Percentiles rank a stretch among this genome's conserved stretches.
Conservation (phyloP, 2,113 vertebrate genomes). For the Neodon shergylaensis region DNA sequence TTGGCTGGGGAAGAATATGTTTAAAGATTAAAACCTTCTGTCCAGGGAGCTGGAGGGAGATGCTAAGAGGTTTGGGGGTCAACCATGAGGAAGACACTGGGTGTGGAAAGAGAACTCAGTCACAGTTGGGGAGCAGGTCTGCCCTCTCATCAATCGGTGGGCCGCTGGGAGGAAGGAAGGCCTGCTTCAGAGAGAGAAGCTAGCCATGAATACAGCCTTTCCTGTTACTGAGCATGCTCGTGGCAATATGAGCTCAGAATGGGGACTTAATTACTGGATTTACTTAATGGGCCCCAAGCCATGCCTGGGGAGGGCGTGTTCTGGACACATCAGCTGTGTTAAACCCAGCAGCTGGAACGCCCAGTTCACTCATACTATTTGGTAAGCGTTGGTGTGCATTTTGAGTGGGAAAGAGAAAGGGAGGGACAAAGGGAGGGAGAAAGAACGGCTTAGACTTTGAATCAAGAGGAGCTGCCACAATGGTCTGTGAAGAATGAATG, state of each 20-base stretch:
- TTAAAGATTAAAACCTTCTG: slow-evolving; percentile 44
- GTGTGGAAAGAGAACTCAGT: background rate
- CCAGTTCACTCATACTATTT: background rate
- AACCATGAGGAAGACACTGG: background rate
- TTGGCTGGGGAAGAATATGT: slow-evolving; percentile 54
- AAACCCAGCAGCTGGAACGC: slow-evolving; percentile 44
- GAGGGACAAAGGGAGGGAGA: background rate
- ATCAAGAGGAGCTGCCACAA: background rate
- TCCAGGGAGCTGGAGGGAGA: background rate
- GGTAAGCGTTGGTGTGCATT: background rate
- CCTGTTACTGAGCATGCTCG: background rate
- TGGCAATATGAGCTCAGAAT: slow-evolving; percentile 53
- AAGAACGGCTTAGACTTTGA: background rate
- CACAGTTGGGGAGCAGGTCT: background rate
- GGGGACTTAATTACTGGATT: slow-evolving; percentile 69
- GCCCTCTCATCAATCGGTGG: background rate
- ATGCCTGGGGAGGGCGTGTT: slow-evolving; percentile 43
- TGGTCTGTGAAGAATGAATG: background rate
- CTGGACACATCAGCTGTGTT: slow-evolving; percentile 43
- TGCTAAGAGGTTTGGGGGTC: slow-evolving; percentile 35
- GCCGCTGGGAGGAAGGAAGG: slow-evolving; percentile 14
- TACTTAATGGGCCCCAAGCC: slow-evolving; percentile 46
- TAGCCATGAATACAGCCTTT: background rate
- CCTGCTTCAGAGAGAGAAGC: background rate
- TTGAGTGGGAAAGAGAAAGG: background rate